phyloP scores from a whole-genome alignment of 2,113 vertebrate genomes.

The Axis porcinus region DNA sequence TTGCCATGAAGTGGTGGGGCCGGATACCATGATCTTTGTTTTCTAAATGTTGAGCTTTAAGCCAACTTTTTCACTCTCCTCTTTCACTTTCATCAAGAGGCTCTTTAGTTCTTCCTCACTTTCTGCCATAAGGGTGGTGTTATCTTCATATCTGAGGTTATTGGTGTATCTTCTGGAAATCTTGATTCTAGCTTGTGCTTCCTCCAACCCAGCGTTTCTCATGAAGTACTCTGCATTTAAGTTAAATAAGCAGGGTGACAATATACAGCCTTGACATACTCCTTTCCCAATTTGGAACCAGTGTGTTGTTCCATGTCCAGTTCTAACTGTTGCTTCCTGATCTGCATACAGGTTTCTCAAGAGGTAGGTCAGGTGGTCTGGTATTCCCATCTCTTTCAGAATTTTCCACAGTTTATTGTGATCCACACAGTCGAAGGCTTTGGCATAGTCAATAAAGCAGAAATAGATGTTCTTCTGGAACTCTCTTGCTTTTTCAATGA shows the following conservation, averaged over 20 bases:
- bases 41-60: too few species aligned
- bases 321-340: not conserved
- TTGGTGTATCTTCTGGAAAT: not conserved
- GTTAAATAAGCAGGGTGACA: not conserved
- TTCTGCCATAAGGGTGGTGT: too few species aligned
- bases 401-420: not conserved
- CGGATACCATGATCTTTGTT: too few species aligned
- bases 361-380: not conserved
- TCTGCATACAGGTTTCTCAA: not conserved
- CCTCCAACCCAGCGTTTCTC: not conserved
- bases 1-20: too few species aligned
- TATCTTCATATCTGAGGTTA: not conserved
- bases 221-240: not conserved
- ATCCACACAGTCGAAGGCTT: not conserved
- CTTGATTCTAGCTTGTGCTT: not conserved
- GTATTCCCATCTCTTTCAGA: not conserved
- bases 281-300: not conserved
- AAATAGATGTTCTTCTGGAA: not conserved
- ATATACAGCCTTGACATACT: not conserved
- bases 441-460: not conserved
- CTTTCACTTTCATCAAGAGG: too few species aligned
- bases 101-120: too few species aligned
- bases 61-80: too few species aligned
- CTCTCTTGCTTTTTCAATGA: not conserved
- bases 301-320: not conserved